phyloP scores from a whole-genome alignment of 2,888 invertebrate species.

The Agrypnus murinus region DNA sequence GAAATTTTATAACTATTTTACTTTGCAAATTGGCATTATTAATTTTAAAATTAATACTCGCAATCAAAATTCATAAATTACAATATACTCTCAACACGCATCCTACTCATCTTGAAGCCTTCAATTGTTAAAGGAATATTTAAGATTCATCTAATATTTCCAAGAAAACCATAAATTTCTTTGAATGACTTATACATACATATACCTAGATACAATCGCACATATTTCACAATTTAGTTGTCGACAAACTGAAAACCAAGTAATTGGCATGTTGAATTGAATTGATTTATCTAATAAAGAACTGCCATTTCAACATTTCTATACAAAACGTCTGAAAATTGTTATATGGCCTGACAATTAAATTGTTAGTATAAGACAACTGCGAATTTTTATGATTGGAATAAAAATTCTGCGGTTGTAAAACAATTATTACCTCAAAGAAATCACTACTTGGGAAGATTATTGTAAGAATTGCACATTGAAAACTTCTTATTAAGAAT shows the following conservation, averaged over 20 bases:
- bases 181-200: conserved; percentile 7
- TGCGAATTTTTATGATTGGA: background rate
- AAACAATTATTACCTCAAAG: too few relatives aligned
- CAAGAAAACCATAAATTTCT: background rate
- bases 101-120: too few relatives aligned
- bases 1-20: too few relatives aligned
- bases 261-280: conserved; percentile 12
- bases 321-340: background rate
- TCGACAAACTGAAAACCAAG: conserved; percentile 7
- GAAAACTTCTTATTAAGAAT: too few relatives aligned
- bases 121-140: background rate
- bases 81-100: too few relatives aligned
- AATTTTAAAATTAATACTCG: too few relatives aligned
- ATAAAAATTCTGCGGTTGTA: too few relatives aligned
- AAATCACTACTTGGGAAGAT: too few relatives aligned
- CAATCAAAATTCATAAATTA: too few relatives aligned
- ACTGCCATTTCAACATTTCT: conserved; percentile 11
- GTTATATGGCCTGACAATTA: background rate
- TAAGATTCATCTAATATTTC: conserved; percentile 11
- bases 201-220: conserved; percentile 16
- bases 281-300: background rate
- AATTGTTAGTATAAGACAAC: background rate
- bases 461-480: too few relatives aligned
- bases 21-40: too few relatives aligned
- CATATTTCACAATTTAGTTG: conserved; percentile 23